phyloP scores from a whole-genome alignment of 2,888 invertebrate species.

The Synanthedon tipuliformis region DNA sequence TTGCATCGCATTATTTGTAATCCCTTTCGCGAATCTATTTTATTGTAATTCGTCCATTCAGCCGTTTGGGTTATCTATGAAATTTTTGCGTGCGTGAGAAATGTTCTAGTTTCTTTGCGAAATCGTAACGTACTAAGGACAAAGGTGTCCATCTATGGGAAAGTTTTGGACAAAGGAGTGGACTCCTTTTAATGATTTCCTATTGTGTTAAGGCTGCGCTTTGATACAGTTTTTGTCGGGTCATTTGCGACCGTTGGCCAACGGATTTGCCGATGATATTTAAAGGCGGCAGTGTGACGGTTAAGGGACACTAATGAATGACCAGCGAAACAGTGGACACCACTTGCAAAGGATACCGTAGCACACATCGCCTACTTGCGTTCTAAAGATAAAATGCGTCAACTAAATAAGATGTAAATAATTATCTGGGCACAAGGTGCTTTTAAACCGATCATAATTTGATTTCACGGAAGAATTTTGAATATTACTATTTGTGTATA shows the following conservation, averaged over 20 bases:
- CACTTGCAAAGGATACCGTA: no score
- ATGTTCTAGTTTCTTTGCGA: slow-evolving; percentile 67
- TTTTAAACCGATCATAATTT: no score
- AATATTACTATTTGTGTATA: no score
- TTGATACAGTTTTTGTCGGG: slow-evolving; percentile 59
- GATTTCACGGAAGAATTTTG: no score
- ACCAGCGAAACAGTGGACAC: background rate
- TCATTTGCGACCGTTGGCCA: slow-evolving; percentile 58
- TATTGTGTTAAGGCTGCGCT: slow-evolving; percentile 45
- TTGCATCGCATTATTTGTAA: slow-evolving; percentile 69
- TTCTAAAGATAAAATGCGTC: no score
- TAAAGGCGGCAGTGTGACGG: slow-evolving; percentile 39
- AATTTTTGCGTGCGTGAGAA: slow-evolving; percentile 66
- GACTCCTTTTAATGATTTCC: slow-evolving; percentile 68
- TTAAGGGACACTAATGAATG: slow-evolving; percentile 14
- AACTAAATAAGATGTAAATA: no score
- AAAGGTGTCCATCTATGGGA: slow-evolving; percentile 39
- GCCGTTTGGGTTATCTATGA: slow-evolving; percentile 52
- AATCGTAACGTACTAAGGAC: slow-evolving; percentile 53
- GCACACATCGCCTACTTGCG: no score
- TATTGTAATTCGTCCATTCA: slow-evolving; percentile 51
- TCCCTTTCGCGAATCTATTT: slow-evolving; percentile 72
- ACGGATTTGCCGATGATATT: slow-evolving; percentile 64
- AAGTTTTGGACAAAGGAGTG: slow-evolving; percentile 53
- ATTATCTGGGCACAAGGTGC: no score